phyloP scores from a whole-genome alignment of 2,888 invertebrate species.

The Cephalotes varians region DNA sequence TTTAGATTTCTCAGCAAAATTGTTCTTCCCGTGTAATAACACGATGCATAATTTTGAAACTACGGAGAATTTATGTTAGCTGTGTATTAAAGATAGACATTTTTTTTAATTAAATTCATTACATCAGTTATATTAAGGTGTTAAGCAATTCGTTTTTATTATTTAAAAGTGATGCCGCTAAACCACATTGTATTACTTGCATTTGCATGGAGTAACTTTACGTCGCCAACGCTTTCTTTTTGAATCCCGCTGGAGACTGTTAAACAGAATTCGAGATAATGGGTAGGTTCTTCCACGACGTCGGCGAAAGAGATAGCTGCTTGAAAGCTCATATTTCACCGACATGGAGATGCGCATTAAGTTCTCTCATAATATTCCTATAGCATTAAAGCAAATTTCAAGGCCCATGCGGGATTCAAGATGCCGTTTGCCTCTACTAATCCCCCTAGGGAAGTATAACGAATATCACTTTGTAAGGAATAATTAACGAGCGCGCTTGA shows the following conservation, averaged over 20 bases:
- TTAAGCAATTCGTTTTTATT: constrained; percentile 1
- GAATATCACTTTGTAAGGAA: constrained; percentile 58
- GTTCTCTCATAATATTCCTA: constrained; percentile 52
- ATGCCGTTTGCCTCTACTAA: constrained; percentile 45
- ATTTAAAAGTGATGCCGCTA: neutral
- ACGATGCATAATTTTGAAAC: neutral
- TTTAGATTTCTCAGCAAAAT: too few species aligned
- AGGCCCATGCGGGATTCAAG: constrained; percentile 50
- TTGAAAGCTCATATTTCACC: constrained; percentile 50
- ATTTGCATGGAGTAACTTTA: constrained; percentile 5
- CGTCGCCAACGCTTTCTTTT: constrained; percentile 28
- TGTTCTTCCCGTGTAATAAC: too few species aligned
- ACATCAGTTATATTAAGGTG: neutral
- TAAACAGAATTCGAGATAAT: constrained; percentile 59
- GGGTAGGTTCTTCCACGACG: constrained; percentile 26
- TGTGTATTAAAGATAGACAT: neutral
- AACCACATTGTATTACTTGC: constrained; percentile 1
- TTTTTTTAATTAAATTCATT: neutral
- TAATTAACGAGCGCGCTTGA: constrained; percentile 55
- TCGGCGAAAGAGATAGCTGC: constrained; percentile 47
- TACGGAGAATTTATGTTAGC: neutral
- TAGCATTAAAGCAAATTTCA: constrained; percentile 60
- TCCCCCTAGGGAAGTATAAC: constrained; percentile 40
- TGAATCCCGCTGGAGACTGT: neutral
- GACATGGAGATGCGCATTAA: constrained; percentile 56